Evolutionary conservation across 2,797 vertebrate genomes (phyloP).

Genomic region (Meda fulgida): DNA sequence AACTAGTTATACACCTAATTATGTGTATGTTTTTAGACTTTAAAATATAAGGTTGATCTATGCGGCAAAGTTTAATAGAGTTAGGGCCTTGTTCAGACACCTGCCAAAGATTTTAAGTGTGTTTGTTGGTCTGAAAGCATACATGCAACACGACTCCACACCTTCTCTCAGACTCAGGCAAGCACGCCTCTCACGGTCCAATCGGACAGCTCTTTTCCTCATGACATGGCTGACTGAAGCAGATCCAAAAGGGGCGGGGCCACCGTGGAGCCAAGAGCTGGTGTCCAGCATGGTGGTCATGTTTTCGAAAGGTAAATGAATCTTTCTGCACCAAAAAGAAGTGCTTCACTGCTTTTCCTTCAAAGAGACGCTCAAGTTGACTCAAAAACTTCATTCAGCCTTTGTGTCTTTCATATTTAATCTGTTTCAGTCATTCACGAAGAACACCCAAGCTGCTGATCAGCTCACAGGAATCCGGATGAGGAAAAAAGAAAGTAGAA

Average conservation of each 20-base stretch:
- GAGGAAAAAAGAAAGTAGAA: not conserved
- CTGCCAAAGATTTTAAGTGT: not conserved
- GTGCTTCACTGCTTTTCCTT: not conserved
- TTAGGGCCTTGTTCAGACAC: not conserved
- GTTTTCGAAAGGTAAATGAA: not conserved
- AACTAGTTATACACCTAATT: not conserved
- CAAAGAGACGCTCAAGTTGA: not conserved
- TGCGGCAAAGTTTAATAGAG: not conserved
- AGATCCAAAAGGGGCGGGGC: slow-evolving; percentile 49
- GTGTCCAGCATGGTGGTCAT: slow-evolving; percentile 24
- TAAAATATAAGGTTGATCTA: not conserved
- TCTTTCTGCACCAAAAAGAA: slow-evolving; percentile 1
- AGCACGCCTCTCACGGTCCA: slow-evolving; percentile 72
- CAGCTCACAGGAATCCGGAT: slow-evolving; percentile 2
- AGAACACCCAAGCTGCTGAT: not conserved
- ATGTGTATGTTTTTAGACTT: not conserved
- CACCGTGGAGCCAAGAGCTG: slow-evolving; percentile 1
- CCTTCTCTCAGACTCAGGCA: slow-evolving; percentile 77
- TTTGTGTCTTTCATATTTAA: not conserved
- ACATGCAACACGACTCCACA: slow-evolving; percentile 60
- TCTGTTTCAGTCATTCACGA: slow-evolving; percentile 16
- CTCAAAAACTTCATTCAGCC: not conserved
- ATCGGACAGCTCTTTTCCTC: slow-evolving; percentile 68
- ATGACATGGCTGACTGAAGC: slow-evolving; percentile 68
- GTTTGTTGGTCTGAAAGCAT: slow-evolving; percentile 5